These are phyloP conservation scores for Temnothorax ravouxi DNA, from an alignment of 2,888 invertebrate species.

Conservation along the genomic window DNA sequence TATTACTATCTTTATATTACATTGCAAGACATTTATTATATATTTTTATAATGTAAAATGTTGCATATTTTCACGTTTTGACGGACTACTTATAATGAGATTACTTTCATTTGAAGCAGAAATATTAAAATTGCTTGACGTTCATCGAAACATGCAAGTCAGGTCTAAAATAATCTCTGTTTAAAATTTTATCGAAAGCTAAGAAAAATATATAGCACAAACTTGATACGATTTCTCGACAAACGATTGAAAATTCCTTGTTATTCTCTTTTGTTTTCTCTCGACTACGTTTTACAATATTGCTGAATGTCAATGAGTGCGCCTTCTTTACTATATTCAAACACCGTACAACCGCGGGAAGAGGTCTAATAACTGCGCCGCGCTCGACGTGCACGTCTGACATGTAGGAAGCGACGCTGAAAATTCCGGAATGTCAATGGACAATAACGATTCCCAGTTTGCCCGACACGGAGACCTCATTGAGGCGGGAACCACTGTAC, in stretches of 20 bases:
- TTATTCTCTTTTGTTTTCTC: background rate
- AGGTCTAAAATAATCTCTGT: background rate
- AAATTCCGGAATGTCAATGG: slow-evolving; percentile 49
- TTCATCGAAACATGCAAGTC: background rate
- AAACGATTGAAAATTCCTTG: background rate
- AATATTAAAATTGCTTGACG: background rate
- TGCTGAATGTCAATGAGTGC: slow-evolving; percentile 1
- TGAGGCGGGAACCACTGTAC: slow-evolving; percentile 49
- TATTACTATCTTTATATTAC: background rate
- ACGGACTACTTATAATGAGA: background rate
- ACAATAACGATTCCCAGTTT: slow-evolving; percentile 49
- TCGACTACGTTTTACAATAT: background rate
- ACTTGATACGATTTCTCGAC: background rate
- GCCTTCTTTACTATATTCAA: slow-evolving; percentile 28
- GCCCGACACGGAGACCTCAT: slow-evolving; percentile 55
- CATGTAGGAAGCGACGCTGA: slow-evolving; percentile 35
- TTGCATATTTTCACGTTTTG: background rate
- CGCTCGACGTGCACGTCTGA: slow-evolving; percentile 34
- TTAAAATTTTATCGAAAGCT: background rate
- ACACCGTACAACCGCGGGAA: slow-evolving; percentile 10
- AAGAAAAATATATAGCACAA: background rate
- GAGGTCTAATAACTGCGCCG: slow-evolving; percentile 6
- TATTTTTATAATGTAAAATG: background rate
- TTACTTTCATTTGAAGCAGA: background rate
- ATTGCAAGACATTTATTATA: background rate